Base-by-base conservation (phyloP, 2,113 vertebrate species). In the Galemys pyrenaicus region DNA sequence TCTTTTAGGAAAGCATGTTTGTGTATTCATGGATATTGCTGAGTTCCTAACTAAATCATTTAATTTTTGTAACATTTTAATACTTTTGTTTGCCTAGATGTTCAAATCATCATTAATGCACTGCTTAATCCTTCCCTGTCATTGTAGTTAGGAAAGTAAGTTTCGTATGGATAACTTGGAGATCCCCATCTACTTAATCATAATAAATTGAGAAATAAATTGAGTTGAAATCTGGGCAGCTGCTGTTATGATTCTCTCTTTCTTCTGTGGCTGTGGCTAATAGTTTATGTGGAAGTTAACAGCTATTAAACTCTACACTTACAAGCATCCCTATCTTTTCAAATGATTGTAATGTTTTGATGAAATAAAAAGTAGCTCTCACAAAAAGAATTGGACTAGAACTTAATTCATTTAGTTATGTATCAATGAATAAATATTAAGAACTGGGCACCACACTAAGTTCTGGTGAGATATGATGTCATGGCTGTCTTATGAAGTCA, bases 1-100 rank as follows among this genome's bases (percentile, higher is more conserved):
- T 74, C 56, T 87, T 90, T 92, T 82, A 51, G 74, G 78, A 91
- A 93, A 83, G 74, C 6, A n/a, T 60, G 68, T 94, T 65, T 89
- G 17, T 71, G 46, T 74, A 64, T 89, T 91, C 46, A 67, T n/a
- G 91, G 44, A 75, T 89, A 3, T 73, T 87, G 3, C 37, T 89
- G 79, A 77, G 75, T 89, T 96, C 60, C 39, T 73, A 79, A 60
- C 32, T 41, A 75, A 70, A 54, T 88, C 32, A 86, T 92, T 96
- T 39, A 64, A 46, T 75, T 94, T 70, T 94, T 22, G 70, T 41
- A 94, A 67, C 37, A 71, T 67, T 81, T 87, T 68, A 88, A 32
- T 58, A 65, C 9, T 67, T 85, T 93, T 65, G 81, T 77, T 92
- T 74, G 12, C 20, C 17, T 92, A 71, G 68, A 62, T 94, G 41